phyloP scores from a whole-genome alignment of 2,113 vertebrate species.

The Phalacrocorax carbo region DNA sequence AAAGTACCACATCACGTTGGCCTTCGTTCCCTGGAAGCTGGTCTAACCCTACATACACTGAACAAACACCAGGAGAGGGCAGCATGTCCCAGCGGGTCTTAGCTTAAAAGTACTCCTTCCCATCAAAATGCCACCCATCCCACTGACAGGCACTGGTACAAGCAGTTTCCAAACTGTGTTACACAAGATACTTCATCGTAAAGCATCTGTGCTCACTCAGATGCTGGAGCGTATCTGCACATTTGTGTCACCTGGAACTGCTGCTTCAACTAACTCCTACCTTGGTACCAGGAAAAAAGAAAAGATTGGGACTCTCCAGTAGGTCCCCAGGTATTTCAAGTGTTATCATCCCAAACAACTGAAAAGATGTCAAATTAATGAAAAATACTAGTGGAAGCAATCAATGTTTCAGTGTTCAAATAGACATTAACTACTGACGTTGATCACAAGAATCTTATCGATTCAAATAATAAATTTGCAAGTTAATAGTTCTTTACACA shows the following conservation, averaged over 20 bases:
- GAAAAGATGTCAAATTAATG: not conserved
- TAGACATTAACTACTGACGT: not conserved
- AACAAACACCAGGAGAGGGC: not conserved
- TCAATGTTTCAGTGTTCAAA: not conserved
- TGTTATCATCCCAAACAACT: not conserved
- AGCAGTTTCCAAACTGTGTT: not conserved
- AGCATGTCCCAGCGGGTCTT: not conserved
- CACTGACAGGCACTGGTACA: no score
- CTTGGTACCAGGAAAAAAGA: not conserved
- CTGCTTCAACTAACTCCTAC: not conserved
- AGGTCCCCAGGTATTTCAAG: not conserved
- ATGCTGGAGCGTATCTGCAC: not conserved
- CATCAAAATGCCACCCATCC: not conserved
- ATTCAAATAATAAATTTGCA: not conserved
- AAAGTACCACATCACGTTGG: not conserved
- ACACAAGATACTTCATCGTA: not conserved
- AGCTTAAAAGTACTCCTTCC: no score
- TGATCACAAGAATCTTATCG: not conserved
- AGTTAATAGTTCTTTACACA: not conserved
- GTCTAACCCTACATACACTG: no score
- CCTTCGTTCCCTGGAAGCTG: not conserved
- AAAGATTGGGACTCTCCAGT: not conserved
- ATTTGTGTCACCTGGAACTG: not conserved
- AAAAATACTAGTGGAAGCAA: not conserved
- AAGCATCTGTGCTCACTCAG: not conserved